Base-by-base conservation (phyloP, 2,113 vertebrate genomes). In the Vicugna pacos region DNA sequence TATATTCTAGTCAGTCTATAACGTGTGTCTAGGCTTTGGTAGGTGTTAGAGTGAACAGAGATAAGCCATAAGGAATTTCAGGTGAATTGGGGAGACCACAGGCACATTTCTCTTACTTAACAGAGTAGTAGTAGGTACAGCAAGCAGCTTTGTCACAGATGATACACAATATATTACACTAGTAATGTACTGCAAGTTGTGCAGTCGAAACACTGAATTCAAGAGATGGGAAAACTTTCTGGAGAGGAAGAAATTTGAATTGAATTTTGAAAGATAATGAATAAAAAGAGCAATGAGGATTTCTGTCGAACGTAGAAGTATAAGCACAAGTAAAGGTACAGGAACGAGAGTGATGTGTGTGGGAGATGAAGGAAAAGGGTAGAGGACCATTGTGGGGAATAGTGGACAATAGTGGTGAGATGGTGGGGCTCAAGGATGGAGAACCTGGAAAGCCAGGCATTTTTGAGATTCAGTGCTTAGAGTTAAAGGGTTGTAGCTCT, bases 191-290 rank as follows among this genome's bases (percentile, higher is more conserved):
- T 80, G 2, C 16, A 56, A 62, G 5, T 82, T 80, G 4, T 96
- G 5, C 32, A 54, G 30, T 95, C 11, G 16, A 48, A 72, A 84
- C n/a, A 52, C 24, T 48, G 56, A 96, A 72, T 83, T 10, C 15
- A 82, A 64, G 91, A 48, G 58, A 91, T 95, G 62, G 8, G 28
- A 90, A 93, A 62, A n/a, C 56, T 83, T 89, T 77, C 6, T 85
- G 8, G 42, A 93, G 50, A 58, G 88, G 35, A 56, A 54, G 30
- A 95, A 42, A 81, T 87, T 85, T 69, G 58, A 54, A 52, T 83
- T 87, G 56, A 52, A 67, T 91, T 89, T 96, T 97, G 76, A 88
- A 88, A 70, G 60, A 50, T 92, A 28, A 60, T 64, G 32, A 88
- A 10, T 81, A 86, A 69, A 38, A 89, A 88, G 54, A 17, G 32